phyloP scores from a whole-genome alignment of 1,140 invertebrate species.

The Drosophila navojoa region DNA sequence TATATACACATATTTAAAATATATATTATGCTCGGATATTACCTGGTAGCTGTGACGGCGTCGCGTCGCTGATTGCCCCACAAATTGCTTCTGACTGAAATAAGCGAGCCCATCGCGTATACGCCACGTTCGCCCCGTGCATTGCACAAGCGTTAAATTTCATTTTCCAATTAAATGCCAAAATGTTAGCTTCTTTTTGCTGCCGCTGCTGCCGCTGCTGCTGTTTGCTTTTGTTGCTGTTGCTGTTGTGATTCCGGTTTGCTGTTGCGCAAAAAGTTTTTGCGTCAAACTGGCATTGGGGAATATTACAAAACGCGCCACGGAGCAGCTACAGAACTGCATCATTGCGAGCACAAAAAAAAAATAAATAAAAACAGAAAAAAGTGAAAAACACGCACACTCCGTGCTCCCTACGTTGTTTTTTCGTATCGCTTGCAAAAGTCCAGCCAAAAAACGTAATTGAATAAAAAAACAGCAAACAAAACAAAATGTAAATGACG shows the following conservation, averaged over 20 bases:
- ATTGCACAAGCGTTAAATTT: constrained; percentile 72
- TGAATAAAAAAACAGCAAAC: constrained; percentile 35
- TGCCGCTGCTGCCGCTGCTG: constrained; percentile 11
- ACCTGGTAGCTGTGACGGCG: constrained; percentile 41
- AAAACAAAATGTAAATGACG: constrained; percentile 40
- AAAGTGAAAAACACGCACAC: constrained; percentile 2
- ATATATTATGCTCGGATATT: constrained; percentile 62
- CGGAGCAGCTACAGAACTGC: constrained; percentile 33
- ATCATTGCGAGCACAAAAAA: constrained; percentile 31
- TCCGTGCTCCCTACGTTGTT: constrained; percentile 45
- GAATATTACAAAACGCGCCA: constrained; percentile 75
- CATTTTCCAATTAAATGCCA: constrained; percentile 78
- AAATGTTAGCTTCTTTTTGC: constrained; percentile 29
- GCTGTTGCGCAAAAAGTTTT: constrained; percentile 38
- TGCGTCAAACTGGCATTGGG: constrained; percentile 75
- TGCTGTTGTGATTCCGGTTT: constrained; percentile 22
- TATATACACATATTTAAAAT: constrained; percentile 51
- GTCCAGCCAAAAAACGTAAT: constrained; percentile 38
- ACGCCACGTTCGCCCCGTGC: constrained; percentile 28
- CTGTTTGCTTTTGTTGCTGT: not conserved
- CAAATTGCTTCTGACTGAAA: constrained; percentile 47
- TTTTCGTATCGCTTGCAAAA: constrained; percentile 69
- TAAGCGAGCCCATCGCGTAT: constrained; percentile 30
- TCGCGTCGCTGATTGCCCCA: constrained; percentile 50
- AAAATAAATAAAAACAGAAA: constrained; percentile 11